Evolutionary conservation across 2,113 vertebrate genomes (phyloP).

Genomic region (Hypomesus transpacificus): DNA sequence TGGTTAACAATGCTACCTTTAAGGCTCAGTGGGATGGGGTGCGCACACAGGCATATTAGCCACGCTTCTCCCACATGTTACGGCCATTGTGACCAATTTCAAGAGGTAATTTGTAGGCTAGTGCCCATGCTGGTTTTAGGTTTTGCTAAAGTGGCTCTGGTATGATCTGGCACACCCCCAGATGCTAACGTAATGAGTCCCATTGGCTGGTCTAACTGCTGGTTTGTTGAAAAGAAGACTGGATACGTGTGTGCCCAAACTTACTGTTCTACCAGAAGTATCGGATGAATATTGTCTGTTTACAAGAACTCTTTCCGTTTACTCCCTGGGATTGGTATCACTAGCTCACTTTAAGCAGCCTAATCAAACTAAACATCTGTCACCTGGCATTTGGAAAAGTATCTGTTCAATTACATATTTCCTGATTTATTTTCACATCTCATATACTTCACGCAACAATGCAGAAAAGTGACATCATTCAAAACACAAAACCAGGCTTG

Average conservation of each 20-base stretch:
- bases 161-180: not conserved
- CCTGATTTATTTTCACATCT: no score
- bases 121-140: not conserved
- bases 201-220: no score
- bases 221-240: no score
- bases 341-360: no score
- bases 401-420: no score
- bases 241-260: no score
- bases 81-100: slow-evolving; percentile 2
- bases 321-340: slow-evolving; percentile 27
- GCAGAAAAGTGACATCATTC: not conserved
- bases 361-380: no score
- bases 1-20: slow-evolving; percentile 8
- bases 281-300: no score
- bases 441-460: not conserved
- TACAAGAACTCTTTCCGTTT: not conserved
- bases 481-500: not conserved
- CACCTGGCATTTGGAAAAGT: no score
- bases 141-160: not conserved
- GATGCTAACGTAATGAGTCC: not conserved
- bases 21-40: not conserved
- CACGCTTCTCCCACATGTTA: not conserved
- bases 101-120: not conserved
- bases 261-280: no score
- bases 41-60: not conserved